Conservation (phyloP, 1,140 invertebrate genomes). For the Drosophila kohkoa region DNA sequence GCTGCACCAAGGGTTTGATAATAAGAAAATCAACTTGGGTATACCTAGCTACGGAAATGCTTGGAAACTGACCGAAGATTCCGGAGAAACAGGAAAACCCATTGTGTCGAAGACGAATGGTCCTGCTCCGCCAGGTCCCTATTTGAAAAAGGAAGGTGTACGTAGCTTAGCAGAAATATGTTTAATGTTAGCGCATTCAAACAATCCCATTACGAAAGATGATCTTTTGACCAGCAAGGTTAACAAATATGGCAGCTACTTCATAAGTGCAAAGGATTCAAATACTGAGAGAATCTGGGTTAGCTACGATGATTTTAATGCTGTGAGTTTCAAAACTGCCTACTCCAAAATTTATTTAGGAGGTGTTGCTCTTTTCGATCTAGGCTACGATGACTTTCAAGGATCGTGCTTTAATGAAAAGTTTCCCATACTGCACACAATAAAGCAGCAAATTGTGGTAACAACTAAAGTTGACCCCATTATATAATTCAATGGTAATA, state of each 20-base stretch:
- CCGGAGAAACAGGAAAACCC: slow-evolving; percentile 90
- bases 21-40: slow-evolving; percentile 92
- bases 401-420: neutral
- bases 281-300: neutral
- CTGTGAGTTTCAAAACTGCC: slow-evolving; percentile 69
- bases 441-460: slow-evolving; percentile 25
- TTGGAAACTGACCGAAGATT: slow-evolving; percentile 91
- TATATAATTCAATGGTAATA: neutral
- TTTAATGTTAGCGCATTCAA: slow-evolving; percentile 85
- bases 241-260: no score
- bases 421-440: slow-evolving; percentile 60
- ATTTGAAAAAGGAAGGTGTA: slow-evolving; percentile 87
- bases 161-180: slow-evolving; percentile 89
- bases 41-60: slow-evolving; percentile 91
- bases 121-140: slow-evolving; percentile 87
- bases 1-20: slow-evolving; percentile 88
- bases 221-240: slow-evolving; percentile 83
- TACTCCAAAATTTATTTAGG: neutral
- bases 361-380: neutral
- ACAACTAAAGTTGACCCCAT: no score
- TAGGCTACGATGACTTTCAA: neutral
- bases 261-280: slow-evolving; percentile 70
- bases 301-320: neutral
- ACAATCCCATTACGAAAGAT: slow-evolving; percentile 82
- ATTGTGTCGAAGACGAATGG: slow-evolving; percentile 89